These are phyloP conservation scores for Aldabrachelys gigantea DNA, from an alignment of 2,113 vertebrate genomes.

Conservation along the genomic window DNA sequence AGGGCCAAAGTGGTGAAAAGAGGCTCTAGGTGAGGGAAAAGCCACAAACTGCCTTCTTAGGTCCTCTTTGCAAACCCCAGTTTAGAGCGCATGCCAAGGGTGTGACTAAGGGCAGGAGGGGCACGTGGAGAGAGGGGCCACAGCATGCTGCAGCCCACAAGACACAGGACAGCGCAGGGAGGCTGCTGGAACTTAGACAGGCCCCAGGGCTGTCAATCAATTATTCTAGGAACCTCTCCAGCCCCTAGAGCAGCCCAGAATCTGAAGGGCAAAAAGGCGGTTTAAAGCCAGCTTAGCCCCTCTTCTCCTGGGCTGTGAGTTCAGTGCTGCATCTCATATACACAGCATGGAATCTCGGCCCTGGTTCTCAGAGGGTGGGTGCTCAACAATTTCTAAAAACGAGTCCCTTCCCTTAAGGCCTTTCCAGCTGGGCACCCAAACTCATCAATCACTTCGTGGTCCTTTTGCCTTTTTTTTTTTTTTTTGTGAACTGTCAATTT, in stretches of 20 bases:
- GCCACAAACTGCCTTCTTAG: too few relatives aligned
- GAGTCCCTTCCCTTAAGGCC: not conserved
- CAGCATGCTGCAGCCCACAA: not conserved
- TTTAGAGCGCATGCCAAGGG: not conserved
- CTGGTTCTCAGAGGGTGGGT: too few relatives aligned
- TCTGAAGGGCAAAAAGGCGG: too few relatives aligned
- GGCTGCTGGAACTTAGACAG: not conserved
- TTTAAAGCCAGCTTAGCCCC: not conserved
- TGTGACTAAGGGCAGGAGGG: not conserved
- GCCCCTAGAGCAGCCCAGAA: too few relatives aligned
- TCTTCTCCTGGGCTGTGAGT: not conserved
- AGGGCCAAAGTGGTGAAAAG: not conserved
- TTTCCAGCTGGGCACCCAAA: accelerated
- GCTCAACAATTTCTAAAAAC: not conserved
- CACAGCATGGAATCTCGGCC: not conserved
- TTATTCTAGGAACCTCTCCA: too few relatives aligned
- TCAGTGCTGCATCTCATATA: not conserved
- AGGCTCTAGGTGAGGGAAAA: not conserved
- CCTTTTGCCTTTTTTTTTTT: not conserved
- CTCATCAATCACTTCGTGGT: not conserved
- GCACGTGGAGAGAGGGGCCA: not conserved
- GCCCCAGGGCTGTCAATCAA: too few relatives aligned
- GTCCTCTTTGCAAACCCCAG: too few relatives aligned
- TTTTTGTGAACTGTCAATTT: not conserved
- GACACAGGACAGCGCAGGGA: not conserved